These are phyloP conservation scores for Sander vitreus DNA, from an alignment of 2,113 vertebrate genomes.

Conservation along the genomic window DNA sequence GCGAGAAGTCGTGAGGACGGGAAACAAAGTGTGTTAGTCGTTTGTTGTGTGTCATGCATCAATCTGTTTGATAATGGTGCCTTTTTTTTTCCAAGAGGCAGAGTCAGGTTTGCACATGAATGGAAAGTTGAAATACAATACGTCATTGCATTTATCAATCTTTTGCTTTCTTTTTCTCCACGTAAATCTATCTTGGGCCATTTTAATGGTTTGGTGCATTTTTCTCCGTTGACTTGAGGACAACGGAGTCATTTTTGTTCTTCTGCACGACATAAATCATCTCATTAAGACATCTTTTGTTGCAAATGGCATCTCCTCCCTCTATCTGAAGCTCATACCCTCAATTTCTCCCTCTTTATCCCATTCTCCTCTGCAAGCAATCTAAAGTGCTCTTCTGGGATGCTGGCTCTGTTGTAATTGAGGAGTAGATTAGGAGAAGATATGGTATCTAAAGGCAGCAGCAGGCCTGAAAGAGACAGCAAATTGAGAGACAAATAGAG, in stretches of 20 bases:
- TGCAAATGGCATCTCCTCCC: constrained; percentile 53
- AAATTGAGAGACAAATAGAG: constrained; percentile 34
- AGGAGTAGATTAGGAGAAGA: constrained; percentile 72
- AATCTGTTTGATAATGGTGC: constrained; percentile 20
- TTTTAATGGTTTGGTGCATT: constrained; percentile 30
- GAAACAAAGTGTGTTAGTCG: constrained; percentile 3
- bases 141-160: constrained; percentile 21
- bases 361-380: constrained; percentile 41
- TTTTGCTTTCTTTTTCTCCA: neutral
- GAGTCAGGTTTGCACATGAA: constrained; percentile 25
- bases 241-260: constrained; percentile 37
- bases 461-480: constrained; percentile 50
- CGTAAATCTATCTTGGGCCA: neutral
- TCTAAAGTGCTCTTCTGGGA: constrained; percentile 63
- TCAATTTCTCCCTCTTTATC: constrained; percentile 51
- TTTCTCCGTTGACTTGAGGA: constrained; percentile 22
- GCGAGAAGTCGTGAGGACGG: constrained; percentile 3
- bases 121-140: constrained; percentile 27
- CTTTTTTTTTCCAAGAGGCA: constrained; percentile 25
- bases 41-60: constrained; percentile 29
- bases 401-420: constrained; percentile 63
- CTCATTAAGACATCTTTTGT: constrained; percentile 70
- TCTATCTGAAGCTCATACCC: constrained; percentile 38
- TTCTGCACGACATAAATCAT: constrained; percentile 56
- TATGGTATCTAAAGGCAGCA: constrained; percentile 63